These are phyloP conservation scores for Zoanthus sansibaricus DNA, from an alignment of 92 coral and sea anemone genomes.

Conservation along the genomic window DNA sequence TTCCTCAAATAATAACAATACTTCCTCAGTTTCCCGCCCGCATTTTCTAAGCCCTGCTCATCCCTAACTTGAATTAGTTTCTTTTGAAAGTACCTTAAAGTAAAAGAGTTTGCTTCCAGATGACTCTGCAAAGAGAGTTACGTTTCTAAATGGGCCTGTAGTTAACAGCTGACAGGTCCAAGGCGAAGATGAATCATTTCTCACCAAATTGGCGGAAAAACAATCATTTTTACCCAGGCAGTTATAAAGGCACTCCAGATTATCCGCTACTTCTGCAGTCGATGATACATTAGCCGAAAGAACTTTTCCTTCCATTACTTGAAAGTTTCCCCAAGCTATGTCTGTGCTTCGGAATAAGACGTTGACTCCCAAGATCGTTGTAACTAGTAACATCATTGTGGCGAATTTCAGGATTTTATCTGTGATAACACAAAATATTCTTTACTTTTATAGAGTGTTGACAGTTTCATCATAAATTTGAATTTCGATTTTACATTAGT, in stretches of 20 bases:
- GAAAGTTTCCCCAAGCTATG: background rate
- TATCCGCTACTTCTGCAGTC: background rate
- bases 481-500: too few relatives aligned
- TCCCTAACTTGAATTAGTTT: too few relatives aligned
- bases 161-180: slow-evolving; percentile 8
- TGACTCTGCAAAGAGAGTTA: background rate
- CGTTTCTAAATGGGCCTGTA: slow-evolving; percentile 10
- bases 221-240: slow-evolving; percentile 23
- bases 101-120: slow-evolving; percentile 20
- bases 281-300: slow-evolving; percentile 3
- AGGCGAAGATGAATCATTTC: background rate
- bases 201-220: slow-evolving; percentile 41
- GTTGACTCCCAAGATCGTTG: background rate
- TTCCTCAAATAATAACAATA: too few relatives aligned
- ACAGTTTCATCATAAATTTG: too few relatives aligned
- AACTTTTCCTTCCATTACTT: background rate
- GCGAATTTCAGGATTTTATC: background rate
- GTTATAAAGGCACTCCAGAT: slow-evolving; percentile 1
- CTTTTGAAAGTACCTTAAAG: background rate
- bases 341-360: background rate
- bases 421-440: background rate
- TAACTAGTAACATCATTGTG: background rate
- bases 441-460: too few relatives aligned
- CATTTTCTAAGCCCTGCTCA: too few relatives aligned
- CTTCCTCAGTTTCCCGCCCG: too few relatives aligned